phyloP scores from a whole-genome alignment of 2,888 invertebrate species.

The Scrobipalpa costella region DNA sequence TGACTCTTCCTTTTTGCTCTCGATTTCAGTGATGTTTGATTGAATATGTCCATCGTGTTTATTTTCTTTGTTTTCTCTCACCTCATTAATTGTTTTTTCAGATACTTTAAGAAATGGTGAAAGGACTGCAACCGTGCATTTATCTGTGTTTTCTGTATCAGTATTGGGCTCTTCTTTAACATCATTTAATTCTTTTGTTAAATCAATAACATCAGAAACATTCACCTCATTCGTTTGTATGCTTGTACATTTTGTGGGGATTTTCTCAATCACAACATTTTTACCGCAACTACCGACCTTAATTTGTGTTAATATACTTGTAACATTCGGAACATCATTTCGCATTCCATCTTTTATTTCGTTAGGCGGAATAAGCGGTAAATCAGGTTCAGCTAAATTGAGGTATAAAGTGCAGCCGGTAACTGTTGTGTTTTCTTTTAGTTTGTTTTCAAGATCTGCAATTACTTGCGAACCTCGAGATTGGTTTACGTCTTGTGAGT shows the following conservation, averaged over 20 bases:
- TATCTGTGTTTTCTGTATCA: neutral
- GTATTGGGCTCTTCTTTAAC: neutral
- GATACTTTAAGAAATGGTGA: neutral
- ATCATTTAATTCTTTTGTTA: neutral
- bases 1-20: neutral
- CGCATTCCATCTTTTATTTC: neutral
- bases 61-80: neutral
- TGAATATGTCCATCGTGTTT: neutral
- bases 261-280: neutral
- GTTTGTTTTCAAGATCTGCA: neutral
- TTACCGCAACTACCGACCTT: neutral
- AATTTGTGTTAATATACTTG: neutral
- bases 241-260: neutral
- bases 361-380: neutral
- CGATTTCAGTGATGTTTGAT: neutral
- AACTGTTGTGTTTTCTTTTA: neutral
- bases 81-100: neutral
- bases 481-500: neutral
- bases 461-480: neutral
- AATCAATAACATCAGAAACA: neutral
- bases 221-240: neutral
- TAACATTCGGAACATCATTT: neutral
- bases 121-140: neutral
- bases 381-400: neutral
- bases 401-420: neutral